Conservation (phyloP, 2,888 invertebrate species). For the Agonopterix alstromeriana region DNA sequence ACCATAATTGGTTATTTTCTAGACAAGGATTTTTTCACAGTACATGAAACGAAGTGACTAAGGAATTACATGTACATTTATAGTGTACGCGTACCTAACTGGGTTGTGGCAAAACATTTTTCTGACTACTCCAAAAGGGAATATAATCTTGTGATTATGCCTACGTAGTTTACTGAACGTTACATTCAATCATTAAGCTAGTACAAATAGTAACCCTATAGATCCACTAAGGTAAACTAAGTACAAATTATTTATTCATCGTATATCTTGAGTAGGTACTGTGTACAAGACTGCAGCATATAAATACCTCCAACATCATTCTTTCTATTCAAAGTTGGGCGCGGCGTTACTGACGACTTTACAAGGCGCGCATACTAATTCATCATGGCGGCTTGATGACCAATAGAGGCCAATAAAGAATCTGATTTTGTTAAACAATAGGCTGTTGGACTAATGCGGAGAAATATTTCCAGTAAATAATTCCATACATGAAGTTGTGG, state of each 20-base stretch:
- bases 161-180: too few relatives aligned
- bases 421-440: slow-evolving; percentile 31
- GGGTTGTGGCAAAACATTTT: too few relatives aligned
- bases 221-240: too few relatives aligned
- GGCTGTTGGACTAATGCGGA: slow-evolving; percentile 50
- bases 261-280: slow-evolving; percentile 38
- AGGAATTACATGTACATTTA: too few relatives aligned
- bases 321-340: slow-evolving; percentile 65
- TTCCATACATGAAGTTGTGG: slow-evolving; percentile 5
- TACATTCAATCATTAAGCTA: too few relatives aligned
- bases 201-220: too few relatives aligned
- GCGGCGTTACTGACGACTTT: slow-evolving; percentile 63
- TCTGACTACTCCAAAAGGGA: too few relatives aligned
- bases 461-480: slow-evolving; percentile 16
- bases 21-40: too few relatives aligned
- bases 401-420: slow-evolving; percentile 29
- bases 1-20: too few relatives aligned
- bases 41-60: too few relatives aligned
- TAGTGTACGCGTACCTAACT: too few relatives aligned
- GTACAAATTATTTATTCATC: slow-evolving; percentile 55
- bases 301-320: slow-evolving; percentile 70
- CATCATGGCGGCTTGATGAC: slow-evolving; percentile 30
- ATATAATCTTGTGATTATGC: too few relatives aligned
- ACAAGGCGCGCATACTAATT: slow-evolving; percentile 53
- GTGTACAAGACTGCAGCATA: slow-evolving; percentile 34